A percentile compares a stretch with the other conserved stretches of the same genome.
Evolutionary conservation across 2,797 vertebrate species (phyloP).

Genomic region (Megalops cyprinoides): DNA sequence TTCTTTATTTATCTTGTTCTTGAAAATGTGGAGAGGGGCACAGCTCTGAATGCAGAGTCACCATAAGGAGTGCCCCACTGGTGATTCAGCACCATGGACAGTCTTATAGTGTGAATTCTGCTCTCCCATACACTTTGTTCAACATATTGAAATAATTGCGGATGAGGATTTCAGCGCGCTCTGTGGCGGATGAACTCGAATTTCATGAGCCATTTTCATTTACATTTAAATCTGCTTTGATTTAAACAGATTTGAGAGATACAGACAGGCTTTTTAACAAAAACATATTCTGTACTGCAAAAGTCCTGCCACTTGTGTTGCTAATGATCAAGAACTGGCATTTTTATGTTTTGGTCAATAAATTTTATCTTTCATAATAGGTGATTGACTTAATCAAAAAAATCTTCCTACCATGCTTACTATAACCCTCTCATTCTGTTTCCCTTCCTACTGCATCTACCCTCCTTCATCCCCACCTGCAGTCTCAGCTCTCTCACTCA

Average conservation of each 20-base stretch:
- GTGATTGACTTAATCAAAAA: too few relatives aligned
- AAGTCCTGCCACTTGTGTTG: too few relatives aligned
- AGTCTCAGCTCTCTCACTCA: constrained; percentile 72
- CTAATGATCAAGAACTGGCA: too few relatives aligned
- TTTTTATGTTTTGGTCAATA: too few relatives aligned
- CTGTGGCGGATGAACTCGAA: too few relatives aligned
- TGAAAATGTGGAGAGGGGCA: background rate
- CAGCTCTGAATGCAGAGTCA: background rate
- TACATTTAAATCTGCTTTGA: background rate
- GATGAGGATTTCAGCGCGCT: background rate
- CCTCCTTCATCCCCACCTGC: constrained; percentile 27
- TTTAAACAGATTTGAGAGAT: background rate
- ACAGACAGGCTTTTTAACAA: too few relatives aligned
- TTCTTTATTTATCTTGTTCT: too few relatives aligned
- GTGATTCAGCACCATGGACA: too few relatives aligned
- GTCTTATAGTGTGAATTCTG: background rate
- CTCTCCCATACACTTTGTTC: background rate
- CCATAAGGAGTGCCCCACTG: background rate
- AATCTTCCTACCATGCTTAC: too few relatives aligned
- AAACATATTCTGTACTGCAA: too few relatives aligned
- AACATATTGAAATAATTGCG: background rate
- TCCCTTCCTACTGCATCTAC: background rate
- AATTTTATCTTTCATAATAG: too few relatives aligned
- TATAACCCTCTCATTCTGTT: background rate
- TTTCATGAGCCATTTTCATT: background rate